Base-by-base conservation (phyloP, 2,113 vertebrate genomes). In the Axis porcinus region DNA sequence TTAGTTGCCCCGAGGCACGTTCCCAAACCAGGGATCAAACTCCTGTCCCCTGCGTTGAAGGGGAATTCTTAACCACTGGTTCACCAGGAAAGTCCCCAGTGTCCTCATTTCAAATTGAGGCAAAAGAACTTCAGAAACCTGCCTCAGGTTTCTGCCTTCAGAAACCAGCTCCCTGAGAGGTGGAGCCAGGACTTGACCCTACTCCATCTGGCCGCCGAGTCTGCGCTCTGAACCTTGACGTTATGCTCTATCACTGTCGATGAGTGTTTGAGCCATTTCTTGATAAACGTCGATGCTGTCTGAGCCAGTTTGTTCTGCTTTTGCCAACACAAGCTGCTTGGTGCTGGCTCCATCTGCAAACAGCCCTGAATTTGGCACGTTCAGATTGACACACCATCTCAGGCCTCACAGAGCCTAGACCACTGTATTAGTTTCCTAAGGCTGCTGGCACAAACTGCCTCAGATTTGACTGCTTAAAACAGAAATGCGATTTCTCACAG, bases 91-190 rank as follows among this genome's bases (percentile, higher is more conserved):
- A 43, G 70, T 76, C 70, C 40, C 70, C 40, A 76, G 70, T 14
- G n/a, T 27, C 43, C 6, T 87, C 17, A 15, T 64, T 82, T 45
- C 15, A 97, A 87, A 92, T 79, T 50, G 97, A 97, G 95, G 87
- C 36, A 76, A 1, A 81, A 91, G 27, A 6, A 6, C 23, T 81
- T 25, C 17, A 47, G 91, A 64, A 70, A 19, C 23, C 10, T 7
- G 13, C 27, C 62, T 55, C 76, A 6, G 54, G 17, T n/a, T 76
- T 33, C 28, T 43, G 43, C 6, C 43, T 43, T 43, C 43, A 43
- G 43, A 45, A 45, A 45, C 43, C 7, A 1, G 0, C 47, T 67
- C 28, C 40, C 40, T 11, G 86, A 90, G 81, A 13, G 17, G n/a
- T 8, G 6, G 57, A 94, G 33, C 79, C 33, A 7, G 52, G 94